Evolutionary conservation across 1,140 invertebrate species (phyloP).

Genomic region (Chrysopa pallens): DNA sequence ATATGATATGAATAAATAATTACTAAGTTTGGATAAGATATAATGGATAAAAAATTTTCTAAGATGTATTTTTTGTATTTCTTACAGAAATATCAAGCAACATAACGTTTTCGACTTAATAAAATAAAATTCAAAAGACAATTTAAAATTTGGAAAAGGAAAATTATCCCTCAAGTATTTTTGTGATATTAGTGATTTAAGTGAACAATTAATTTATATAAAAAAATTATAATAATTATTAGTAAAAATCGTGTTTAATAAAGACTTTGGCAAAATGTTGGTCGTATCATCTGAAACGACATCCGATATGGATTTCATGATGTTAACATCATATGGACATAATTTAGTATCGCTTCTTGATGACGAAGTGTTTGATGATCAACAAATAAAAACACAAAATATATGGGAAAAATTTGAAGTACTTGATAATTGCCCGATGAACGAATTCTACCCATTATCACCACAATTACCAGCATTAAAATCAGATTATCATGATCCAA

Average conservation of each 20-base stretch:
- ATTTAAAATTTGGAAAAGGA: too few relatives aligned
- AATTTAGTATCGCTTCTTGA: not conserved
- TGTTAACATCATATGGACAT: not conserved
- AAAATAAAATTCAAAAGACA: too few relatives aligned
- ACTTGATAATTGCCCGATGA: conserved; percentile 6
- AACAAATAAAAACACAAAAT: conserved; percentile 12
- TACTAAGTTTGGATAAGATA: too few relatives aligned
- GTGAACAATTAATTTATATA: conserved; percentile 1
- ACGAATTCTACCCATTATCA: not conserved
- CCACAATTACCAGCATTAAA: not conserved
- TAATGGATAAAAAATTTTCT: too few relatives aligned
- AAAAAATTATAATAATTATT: not conserved
- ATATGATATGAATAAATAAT: too few relatives aligned
- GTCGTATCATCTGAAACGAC: not conserved
- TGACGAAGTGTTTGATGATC: not conserved
- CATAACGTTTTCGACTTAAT: too few relatives aligned
- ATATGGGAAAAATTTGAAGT: conserved; percentile 19
- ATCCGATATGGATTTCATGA: conserved; percentile 1
- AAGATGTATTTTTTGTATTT: too few relatives aligned
- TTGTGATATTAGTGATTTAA: not conserved
- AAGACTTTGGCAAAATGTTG: not conserved
- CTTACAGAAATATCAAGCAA: too few relatives aligned
- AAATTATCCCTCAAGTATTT: not conserved
- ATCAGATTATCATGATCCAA: conserved; percentile 5
- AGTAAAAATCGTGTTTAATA: conserved; percentile 2